These are phyloP conservation scores for Xylocampa areola DNA, from an alignment of 2,888 invertebrate genomes.

Conservation along the genomic window DNA sequence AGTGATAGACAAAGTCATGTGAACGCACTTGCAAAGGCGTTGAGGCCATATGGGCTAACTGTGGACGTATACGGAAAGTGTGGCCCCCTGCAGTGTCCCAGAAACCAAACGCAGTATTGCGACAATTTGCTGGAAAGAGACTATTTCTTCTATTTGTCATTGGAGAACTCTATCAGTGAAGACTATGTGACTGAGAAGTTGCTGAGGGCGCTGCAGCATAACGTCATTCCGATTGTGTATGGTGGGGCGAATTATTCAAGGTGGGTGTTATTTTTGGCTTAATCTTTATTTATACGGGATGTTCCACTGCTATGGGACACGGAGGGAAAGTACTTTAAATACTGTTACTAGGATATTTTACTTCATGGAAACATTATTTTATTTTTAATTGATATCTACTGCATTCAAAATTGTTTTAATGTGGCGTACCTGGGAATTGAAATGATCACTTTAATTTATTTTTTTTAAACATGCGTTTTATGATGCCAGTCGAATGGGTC, in stretches of 20 bases:
- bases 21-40: constrained; percentile 62
- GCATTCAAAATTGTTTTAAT: too few relatives aligned
- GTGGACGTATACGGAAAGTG: constrained; percentile 90
- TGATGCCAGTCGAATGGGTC: too few relatives aligned
- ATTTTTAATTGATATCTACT: too few relatives aligned
- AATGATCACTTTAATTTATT: too few relatives aligned
- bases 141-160: constrained; percentile 93
- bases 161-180: constrained; percentile 93
- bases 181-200: constrained; percentile 90
- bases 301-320: too few relatives aligned
- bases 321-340: too few relatives aligned
- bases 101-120: constrained; percentile 64
- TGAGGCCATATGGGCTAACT: constrained; percentile 63
- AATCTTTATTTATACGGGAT: too few relatives aligned
- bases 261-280: constrained; percentile 66
- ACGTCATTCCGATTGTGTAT: constrained; percentile 92
- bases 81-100: constrained; percentile 76
- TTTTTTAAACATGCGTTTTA: too few relatives aligned
- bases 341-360: too few relatives aligned
- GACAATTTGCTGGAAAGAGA: constrained; percentile 81
- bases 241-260: constrained; percentile 91
- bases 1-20: constrained; percentile 71
- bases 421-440: too few relatives aligned
- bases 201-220: constrained; percentile 89
- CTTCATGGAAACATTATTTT: too few relatives aligned